Evolutionary conservation across 1,140 invertebrate genomes (phyloP).

Genomic region (Cecropterus lyciades): DNA sequence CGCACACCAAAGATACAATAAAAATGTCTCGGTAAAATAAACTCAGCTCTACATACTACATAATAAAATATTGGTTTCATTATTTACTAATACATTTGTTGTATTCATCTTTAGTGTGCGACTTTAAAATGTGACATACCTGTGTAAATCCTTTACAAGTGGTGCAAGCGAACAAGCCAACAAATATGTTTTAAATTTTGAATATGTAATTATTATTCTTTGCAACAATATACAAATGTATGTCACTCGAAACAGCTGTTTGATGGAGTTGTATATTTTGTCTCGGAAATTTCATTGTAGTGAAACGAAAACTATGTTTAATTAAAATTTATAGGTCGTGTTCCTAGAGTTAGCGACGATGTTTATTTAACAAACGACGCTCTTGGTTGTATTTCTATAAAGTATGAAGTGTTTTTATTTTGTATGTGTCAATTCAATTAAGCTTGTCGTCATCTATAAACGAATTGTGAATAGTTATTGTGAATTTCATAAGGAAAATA

Average conservation of each 20-base stretch:
- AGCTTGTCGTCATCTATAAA: background rate
- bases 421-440: background rate
- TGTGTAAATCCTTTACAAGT: no score
- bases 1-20: no score
- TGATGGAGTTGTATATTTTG: background rate
- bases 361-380: background rate
- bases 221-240: background rate
- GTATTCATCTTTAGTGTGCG: no score
- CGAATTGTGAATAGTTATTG: background rate
- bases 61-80: no score
- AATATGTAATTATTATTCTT: no score
- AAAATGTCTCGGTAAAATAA: no score
- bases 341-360: conserved; percentile 7
- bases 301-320: background rate
- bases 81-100: no score
- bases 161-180: background rate
- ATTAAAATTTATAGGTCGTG: background rate
- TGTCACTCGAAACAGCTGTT: background rate
- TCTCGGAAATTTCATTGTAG: background rate
- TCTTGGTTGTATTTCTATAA: background rate
- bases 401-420: background rate
- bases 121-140: no score
- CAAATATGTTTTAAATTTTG: background rate
- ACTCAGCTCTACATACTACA: no score
- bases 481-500: background rate